These are phyloP conservation scores for Melanerpes formicivorus DNA, from an alignment of 2,113 vertebrate species.

Conservation along the genomic window DNA sequence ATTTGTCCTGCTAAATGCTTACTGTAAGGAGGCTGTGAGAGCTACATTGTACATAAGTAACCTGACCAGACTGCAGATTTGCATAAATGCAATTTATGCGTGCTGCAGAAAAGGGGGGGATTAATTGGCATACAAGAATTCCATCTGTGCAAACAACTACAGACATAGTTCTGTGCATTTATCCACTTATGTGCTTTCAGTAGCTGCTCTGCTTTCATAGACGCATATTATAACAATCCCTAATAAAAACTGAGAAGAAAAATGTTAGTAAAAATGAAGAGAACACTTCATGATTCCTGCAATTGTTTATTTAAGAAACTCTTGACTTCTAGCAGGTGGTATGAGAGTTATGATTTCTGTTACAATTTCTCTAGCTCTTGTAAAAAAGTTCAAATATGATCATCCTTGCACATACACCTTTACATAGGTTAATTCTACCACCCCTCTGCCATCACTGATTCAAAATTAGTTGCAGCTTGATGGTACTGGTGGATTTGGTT, in stretches of 20 bases:
- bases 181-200: not conserved
- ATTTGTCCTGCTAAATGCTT: not conserved
- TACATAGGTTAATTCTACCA: not conserved
- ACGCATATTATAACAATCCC: not conserved
- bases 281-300: not conserved
- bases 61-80: conserved; percentile 47
- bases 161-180: not conserved
- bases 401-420: not conserved
- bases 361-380: not conserved
- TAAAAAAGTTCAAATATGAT: not conserved
- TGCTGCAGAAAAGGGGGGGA: not conserved
- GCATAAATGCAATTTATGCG: conserved; percentile 29
- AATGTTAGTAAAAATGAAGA: not conserved
- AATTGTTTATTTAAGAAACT: not conserved
- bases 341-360: not conserved
- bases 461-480: not conserved
- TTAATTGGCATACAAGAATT: conserved; percentile 31
- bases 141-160: conserved; percentile 42
- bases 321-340: not conserved
- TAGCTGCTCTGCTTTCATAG: not conserved
- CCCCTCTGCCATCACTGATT: not conserved
- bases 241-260: not conserved
- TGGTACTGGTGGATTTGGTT: not conserved
- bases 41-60: not conserved
- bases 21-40: not conserved